phyloP scores from a whole-genome alignment of 2,888 invertebrate species.

The Caenorhabditis becei region DNA sequence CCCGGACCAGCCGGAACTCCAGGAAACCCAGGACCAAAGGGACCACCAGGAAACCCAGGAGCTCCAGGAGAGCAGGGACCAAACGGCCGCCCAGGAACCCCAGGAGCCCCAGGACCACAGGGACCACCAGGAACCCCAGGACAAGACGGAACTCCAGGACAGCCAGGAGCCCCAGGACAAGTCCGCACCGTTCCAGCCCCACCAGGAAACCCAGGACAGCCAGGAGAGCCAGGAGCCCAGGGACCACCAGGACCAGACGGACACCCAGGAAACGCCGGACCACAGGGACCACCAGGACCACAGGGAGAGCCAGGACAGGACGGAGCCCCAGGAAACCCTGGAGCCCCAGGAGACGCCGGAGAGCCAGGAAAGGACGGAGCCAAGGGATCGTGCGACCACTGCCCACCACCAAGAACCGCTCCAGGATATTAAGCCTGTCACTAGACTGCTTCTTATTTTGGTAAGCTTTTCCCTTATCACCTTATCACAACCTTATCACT shows the following conservation, averaged over 20 bases:
- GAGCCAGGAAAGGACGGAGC: constrained; percentile 70
- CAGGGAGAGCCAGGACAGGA: constrained; percentile 71
- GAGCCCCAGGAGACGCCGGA: constrained; percentile 73
- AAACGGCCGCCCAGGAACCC: constrained; percentile 73
- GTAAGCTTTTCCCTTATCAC: constrained; percentile 1
- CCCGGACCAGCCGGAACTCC: constrained; percentile 74
- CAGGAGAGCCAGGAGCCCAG: constrained; percentile 73
- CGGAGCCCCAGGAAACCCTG: constrained; percentile 70
- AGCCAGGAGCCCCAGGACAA: constrained; percentile 73
- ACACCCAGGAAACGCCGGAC: constrained; percentile 69
- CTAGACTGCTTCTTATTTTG: constrained; percentile 59
- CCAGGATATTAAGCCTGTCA: constrained; percentile 68
- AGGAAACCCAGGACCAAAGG: constrained; percentile 75
- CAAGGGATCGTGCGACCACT: constrained; percentile 69
- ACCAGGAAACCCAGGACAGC: constrained; percentile 74
- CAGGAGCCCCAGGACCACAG: too few species aligned
- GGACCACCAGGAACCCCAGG: too few species aligned
- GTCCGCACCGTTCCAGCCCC: constrained; percentile 72
- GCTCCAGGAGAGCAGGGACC: constrained; percentile 72
- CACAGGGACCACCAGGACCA: constrained; percentile 72
- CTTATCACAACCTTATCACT: not conserved
- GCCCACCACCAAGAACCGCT: constrained; percentile 70
- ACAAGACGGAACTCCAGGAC: too few species aligned
- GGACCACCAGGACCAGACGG: constrained; percentile 74
- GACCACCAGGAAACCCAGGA: constrained; percentile 72